Evolutionary conservation across 2,888 invertebrate species (phyloP), one percentile per base, ranked within the genome.

Genomic region (Diplolepis rosae): DNA sequence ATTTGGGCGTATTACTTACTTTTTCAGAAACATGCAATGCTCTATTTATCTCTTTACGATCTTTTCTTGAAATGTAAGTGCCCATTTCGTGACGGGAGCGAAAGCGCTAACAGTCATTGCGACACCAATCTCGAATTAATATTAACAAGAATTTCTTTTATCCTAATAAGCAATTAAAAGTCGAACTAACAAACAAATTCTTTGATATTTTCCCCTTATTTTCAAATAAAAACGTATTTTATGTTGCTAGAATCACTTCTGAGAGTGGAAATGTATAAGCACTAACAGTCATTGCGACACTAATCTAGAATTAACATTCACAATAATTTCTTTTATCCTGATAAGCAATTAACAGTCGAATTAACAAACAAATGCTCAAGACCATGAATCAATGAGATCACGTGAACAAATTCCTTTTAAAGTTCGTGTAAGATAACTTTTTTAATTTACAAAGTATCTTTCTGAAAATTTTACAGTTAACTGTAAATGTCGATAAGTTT

Each of bases 121-220:
- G 22, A 22, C 56, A 56, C 5, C 32, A 35, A 35, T 4, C 18
- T 50, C 30, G 35, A 56, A 56, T 56, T 56, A 35, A 35, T 22
- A 13, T 15, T 35, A 50, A 24, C 50, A 50, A 50, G 56, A 35
- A 56, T 56, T 56, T 35, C 22, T 56, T 56, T 35, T 22, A 42
- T 15, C 1, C 5, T n/a, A 15, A 15, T 15, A 42, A 11, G 32
- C 32, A 32, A 9, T 32, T 0, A n/a, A n/a, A n/a, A n/a, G n/a
- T n/a, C n/a, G n/a, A n/a, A n/a, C n/a, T n/a, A n/a, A n/a, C n/a
- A n/a, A n/a, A n/a, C n/a, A n/a, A n/a, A n/a, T n/a, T n/a, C n/a
- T n/a, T n/a, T n/a, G n/a, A n/a, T n/a, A n/a, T n/a, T n/a, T n/a
- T n/a, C n/a, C n/a, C n/a, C n/a, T 32, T 32, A 4, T 5, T 32